These are phyloP conservation scores for Peribatodes rhomboidaria DNA, from an alignment of 2,888 invertebrate species.

Conservation along the genomic window DNA sequence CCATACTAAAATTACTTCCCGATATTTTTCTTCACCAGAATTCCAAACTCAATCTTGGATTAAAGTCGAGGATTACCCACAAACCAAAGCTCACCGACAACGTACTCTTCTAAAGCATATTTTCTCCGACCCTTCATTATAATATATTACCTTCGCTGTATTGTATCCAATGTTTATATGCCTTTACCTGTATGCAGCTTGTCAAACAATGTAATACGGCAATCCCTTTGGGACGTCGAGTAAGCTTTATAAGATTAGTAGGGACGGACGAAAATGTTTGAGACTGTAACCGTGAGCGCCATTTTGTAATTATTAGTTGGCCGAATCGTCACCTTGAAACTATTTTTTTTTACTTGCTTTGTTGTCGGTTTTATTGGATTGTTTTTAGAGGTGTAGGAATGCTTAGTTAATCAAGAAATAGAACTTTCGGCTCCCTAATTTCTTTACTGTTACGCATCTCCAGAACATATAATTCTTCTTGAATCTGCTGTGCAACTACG, in stretches of 20 bases:
- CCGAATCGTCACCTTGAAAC: neutral
- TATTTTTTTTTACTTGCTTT: neutral
- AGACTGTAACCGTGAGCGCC: conserved; percentile 6
- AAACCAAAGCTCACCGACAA: neutral
- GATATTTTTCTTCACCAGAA: too few relatives aligned
- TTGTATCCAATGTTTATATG: conserved; percentile 12
- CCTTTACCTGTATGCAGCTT: conserved; percentile 54
- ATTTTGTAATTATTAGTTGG: conserved; percentile 16
- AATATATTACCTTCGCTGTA: neutral
- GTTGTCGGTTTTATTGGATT: too few relatives aligned
- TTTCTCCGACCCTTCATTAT: neutral
- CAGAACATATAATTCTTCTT: too few relatives aligned
- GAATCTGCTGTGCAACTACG: too few relatives aligned
- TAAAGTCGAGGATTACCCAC: neutral
- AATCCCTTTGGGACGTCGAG: conserved; percentile 57
- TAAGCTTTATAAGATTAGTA: conserved; percentile 71
- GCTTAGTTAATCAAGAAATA: too few relatives aligned
- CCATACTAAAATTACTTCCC: too few relatives aligned
- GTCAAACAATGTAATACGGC: conserved; percentile 54
- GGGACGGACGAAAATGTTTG: conserved; percentile 52
- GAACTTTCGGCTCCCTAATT: too few relatives aligned
- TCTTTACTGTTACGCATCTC: too few relatives aligned
- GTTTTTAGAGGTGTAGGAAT: too few relatives aligned
- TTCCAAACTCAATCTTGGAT: too few relatives aligned
- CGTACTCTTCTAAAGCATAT: neutral